Evolutionary conservation across 2,797 vertebrate genomes (phyloP), one percentile per base, ranked within the genome.

Genomic region (Lepus oiostolus): DNA sequence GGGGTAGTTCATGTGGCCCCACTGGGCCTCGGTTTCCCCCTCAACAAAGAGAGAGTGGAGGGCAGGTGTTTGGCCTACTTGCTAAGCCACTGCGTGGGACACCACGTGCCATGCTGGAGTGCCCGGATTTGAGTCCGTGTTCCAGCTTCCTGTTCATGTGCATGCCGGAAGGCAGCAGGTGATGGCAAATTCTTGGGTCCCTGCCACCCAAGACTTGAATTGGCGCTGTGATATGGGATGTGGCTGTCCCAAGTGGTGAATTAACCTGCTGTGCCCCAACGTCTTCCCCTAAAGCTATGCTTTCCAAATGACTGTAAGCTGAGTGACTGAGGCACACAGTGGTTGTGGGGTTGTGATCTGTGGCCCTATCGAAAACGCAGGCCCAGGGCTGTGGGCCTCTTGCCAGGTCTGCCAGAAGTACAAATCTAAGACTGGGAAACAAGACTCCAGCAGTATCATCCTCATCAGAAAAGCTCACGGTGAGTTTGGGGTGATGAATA

Each of bases 401-500:
- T 63, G 47, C 54, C 58, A 82, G 50, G 28, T 58, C 52, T 42
- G 28, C 30, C 22, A 35, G 19, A 2, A 93, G 70, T 17, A 5
- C 22, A 60, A 60, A 77, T 74, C 35, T 38, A 12, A 65, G 42
- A 71, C 65, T 11, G 24, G 65, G 75, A 82, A 88, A 60, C 22
- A 17, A 2, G 22, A 82, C 54, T 77, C 32, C 50, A 50, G 82
- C 9, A 52, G 52, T 58, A 35, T 16, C 28, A 16, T 47, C 30
- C 32, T 85, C 38, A 62, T 47, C 38, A 75, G 74, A 62, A 52
- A 32, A 77, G 42, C 19, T 60, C 32, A 30, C 12, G 24, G 3
- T 85, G 88, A 47, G 11, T 79, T 84, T 86, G 42, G 52, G 13
- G 11, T 81, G n/a, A 90, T 91, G 26, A 83, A 90, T 95, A 95